Evolutionary conservation across 2,113 vertebrate genomes (phyloP).

Genomic region (Sapayoa aenigma): DNA sequence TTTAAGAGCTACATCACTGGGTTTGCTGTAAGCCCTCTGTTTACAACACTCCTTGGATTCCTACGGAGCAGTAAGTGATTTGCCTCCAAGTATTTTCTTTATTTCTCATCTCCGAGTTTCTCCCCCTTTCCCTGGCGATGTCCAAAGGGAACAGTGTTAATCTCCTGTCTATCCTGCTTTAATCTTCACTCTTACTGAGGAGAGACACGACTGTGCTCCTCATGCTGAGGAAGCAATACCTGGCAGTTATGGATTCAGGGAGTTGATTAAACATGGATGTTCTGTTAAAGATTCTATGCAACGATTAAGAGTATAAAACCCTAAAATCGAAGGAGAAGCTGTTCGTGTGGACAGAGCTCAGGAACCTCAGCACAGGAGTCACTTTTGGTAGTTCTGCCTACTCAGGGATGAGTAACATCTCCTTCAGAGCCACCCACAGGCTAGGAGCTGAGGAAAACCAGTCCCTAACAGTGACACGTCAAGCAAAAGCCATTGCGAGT

Average conservation of each 20-base stretch:
- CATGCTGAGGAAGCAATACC: not conserved
- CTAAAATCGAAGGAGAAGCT: constrained; percentile 63
- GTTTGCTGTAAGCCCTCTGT: not conserved
- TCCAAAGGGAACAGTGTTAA: not conserved
- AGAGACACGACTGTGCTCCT: not conserved
- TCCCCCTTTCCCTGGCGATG: not conserved
- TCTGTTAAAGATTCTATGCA: constrained; percentile 46
- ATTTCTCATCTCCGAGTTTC: not conserved
- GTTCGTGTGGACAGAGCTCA: constrained; percentile 51
- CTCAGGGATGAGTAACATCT: constrained; percentile 38
- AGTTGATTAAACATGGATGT: constrained; percentile 37
- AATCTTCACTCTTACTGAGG: not conserved
- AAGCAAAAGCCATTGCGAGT: not conserved
- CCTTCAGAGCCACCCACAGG: constrained; percentile 40
- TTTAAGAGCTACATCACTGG: constrained; percentile 3
- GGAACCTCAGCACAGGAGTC: constrained; percentile 25
- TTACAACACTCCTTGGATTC: constrained; percentile 32
- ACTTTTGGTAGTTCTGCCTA: not conserved
- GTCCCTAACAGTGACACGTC: not conserved
- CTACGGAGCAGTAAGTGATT: constrained; percentile 1
- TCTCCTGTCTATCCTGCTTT: not conserved
- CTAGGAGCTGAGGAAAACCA: not conserved
- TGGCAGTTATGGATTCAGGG: constrained; percentile 48
- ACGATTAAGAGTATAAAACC: constrained; percentile 57
- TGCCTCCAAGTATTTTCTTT: constrained; percentile 20